Conservation (phyloP, 2,113 vertebrate species). For the Collichthys lucidus region DNA sequence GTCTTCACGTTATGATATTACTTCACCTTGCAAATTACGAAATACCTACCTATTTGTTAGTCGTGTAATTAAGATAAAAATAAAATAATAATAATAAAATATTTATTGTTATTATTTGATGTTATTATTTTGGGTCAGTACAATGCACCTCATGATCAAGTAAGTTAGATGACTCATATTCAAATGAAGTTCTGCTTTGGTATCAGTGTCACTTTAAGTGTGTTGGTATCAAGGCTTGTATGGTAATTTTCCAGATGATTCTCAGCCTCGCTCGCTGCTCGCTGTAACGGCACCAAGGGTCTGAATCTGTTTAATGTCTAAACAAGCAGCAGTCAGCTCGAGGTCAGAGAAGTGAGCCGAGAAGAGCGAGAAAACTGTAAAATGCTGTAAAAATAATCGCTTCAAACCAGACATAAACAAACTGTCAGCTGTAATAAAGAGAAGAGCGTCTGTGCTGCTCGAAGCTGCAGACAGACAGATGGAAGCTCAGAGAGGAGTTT, state of each 20-base stretch:
- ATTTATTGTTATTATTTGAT: no score
- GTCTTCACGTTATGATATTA: no score
- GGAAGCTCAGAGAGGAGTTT: constrained; percentile 4
- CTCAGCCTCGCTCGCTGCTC: background rate
- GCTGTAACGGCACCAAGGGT: constrained; percentile 38
- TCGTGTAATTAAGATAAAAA: background rate
- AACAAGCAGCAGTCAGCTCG: constrained; percentile 63
- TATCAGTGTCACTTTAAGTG: constrained; percentile 26
- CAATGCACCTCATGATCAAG: background rate
- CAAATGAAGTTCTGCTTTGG: constrained; percentile 1
- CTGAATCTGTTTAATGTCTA: constrained; percentile 67
- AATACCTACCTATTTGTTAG: background rate
- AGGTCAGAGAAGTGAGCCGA: constrained; percentile 58
- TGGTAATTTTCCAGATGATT: constrained; percentile 52
- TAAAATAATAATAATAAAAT: no score
- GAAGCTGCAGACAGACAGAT: constrained; percentile 27
- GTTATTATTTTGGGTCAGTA: background rate
- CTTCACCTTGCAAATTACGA: no score
- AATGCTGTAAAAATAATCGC: constrained; percentile 50
- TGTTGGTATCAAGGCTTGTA: constrained; percentile 25
- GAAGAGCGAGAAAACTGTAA: constrained; percentile 43
- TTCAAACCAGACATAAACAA: constrained; percentile 56
- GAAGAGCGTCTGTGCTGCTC: constrained; percentile 23
- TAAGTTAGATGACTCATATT: constrained; percentile 3
- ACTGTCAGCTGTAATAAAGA: constrained; percentile 59